Conservation (phyloP, 2,113 vertebrate species). For the Anolis sagrei region DNA sequence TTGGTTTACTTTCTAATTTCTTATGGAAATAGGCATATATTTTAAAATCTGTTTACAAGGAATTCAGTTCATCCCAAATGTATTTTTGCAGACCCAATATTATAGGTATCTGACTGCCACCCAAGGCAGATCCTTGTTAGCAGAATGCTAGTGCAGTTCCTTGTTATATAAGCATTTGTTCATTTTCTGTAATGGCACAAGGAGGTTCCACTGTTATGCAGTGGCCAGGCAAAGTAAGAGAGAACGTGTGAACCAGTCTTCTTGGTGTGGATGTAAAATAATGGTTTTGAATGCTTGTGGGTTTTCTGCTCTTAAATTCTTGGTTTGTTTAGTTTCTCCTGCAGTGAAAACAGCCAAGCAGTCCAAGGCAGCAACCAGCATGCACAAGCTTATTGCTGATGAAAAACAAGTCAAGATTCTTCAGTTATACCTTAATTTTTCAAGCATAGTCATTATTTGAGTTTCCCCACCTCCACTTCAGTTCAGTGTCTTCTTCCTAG, state of each 20-base stretch:
- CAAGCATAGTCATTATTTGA: neutral
- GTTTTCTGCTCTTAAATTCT: neutral
- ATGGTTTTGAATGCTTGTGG: neutral
- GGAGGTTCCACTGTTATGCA: too few species aligned
- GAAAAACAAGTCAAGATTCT: neutral
- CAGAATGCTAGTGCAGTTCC: too few species aligned
- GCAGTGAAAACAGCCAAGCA: neutral
- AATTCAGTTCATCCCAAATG: neutral
- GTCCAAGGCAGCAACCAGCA: neutral
- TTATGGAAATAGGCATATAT: neutral
- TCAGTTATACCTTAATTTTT: neutral
- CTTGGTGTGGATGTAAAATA: neutral
- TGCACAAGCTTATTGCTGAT: neutral
- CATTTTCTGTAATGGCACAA: too few species aligned
- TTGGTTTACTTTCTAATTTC: neutral
- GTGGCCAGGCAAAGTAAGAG: neutral
- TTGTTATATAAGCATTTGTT: too few species aligned
- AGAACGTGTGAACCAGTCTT: neutral
- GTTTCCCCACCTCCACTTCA: neutral
- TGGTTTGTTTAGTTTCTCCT: neutral
- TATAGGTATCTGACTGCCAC: neutral
- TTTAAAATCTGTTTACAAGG: neutral
- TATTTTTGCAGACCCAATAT: neutral
- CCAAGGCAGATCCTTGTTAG: neutral
- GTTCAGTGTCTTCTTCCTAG: neutral